Conservation (phyloP, 2,797 vertebrate genomes). For the Lagocephalus sceleratus region DNA sequence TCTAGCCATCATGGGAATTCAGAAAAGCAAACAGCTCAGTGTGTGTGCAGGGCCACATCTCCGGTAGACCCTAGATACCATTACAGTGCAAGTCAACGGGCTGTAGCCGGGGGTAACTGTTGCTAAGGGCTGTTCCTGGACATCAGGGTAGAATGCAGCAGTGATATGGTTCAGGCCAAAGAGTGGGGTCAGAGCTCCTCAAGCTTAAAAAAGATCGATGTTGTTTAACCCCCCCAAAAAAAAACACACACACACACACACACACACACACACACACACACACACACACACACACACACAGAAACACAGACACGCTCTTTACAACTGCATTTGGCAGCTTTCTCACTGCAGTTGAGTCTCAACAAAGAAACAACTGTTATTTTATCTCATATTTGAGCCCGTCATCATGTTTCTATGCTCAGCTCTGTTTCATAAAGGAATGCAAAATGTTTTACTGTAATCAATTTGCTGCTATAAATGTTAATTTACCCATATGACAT, state of each 20-base stretch:
- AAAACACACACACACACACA: neutral
- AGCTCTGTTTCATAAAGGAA: slow-evolving; percentile 14
- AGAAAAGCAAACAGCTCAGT: slow-evolving; percentile 80
- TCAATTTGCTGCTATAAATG: slow-evolving; percentile 47
- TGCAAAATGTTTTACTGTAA: slow-evolving; percentile 39
- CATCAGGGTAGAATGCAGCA: slow-evolving; percentile 63
- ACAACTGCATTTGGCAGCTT: slow-evolving; percentile 40
- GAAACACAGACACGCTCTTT: slow-evolving; percentile 4
- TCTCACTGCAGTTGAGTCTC: slow-evolving; percentile 22
- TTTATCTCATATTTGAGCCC: slow-evolving; percentile 35
- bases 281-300: slow-evolving; percentile 5
- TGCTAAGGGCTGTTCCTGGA: slow-evolving; percentile 72
- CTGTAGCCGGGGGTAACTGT: slow-evolving; percentile 76
- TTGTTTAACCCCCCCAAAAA: slow-evolving; percentile 35
- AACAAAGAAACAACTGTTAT: slow-evolving; percentile 45
- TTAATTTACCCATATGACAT: slow-evolving; percentile 39
- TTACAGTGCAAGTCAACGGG: slow-evolving; percentile 71
- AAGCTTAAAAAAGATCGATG: slow-evolving; percentile 35
- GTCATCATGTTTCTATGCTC: slow-evolving; percentile 39
- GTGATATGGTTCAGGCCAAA: slow-evolving; percentile 41
- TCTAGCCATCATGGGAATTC: slow-evolving; percentile 79
- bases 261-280: slow-evolving; percentile 2
- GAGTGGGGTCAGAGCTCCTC: slow-evolving; percentile 39
- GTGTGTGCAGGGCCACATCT: slow-evolving; percentile 74
- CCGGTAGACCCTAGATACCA: slow-evolving; percentile 75